Evolutionary conservation across 2,797 vertebrate species (phyloP).

Genomic region (Knipowitschia caucasica): DNA sequence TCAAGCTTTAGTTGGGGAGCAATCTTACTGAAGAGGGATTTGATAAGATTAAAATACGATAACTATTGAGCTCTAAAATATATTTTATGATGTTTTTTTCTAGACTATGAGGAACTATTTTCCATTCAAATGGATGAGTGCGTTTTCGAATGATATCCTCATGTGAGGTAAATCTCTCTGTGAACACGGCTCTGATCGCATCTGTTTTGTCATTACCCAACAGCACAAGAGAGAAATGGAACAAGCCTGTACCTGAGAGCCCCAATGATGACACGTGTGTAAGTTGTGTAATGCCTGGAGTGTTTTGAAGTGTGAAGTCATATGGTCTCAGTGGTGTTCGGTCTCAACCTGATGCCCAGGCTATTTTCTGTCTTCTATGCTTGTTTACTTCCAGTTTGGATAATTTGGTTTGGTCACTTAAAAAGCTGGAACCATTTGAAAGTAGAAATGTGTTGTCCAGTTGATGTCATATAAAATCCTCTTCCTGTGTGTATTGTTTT

Average conservation of each 20-base stretch:
- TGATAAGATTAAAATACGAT: no score
- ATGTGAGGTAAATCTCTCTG: conserved; percentile 45
- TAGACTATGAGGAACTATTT: no score
- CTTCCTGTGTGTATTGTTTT: no score
- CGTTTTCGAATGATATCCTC: no score
- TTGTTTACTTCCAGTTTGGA: background rate
- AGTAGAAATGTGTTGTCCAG: background rate
- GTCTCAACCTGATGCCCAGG: conserved; percentile 39
- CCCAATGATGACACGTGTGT: conserved; percentile 42
- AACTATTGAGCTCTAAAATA: no score
- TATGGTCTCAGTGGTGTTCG: conserved; percentile 28
- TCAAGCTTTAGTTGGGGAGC: no score
- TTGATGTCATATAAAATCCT: background rate
- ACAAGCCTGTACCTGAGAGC: conserved; percentile 53
- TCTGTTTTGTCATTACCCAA: conserved; percentile 52
- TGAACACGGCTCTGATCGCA: conserved; percentile 47
- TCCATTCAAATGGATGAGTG: no score
- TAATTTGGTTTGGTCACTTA: background rate
- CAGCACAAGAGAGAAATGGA: conserved; percentile 25
- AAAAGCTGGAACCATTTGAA: background rate
- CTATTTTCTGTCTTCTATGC: conserved; percentile 6
- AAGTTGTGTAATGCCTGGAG: conserved; percentile 34
- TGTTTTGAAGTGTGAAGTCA: conserved; percentile 43
- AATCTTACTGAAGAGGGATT: no score
- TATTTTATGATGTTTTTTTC: no score